Evolutionary conservation across 2,888 invertebrate genomes (phyloP), one percentile per base, ranked within the genome.

Genomic region (Empis stercorea): DNA sequence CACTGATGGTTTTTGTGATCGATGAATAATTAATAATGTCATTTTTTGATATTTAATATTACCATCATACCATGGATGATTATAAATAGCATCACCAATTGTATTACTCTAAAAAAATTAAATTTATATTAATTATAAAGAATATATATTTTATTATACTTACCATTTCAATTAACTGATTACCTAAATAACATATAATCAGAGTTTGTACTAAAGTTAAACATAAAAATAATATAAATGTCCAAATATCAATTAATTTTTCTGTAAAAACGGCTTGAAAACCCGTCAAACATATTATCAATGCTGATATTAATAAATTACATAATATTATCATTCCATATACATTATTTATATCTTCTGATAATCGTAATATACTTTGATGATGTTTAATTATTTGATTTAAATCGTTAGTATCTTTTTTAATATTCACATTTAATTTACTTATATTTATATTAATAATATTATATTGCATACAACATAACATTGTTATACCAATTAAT

Each of bases 391-490:
- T 32, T 13, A 32, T 32, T 32, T 5, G 4, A 3, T 5, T 5
- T 32, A 32, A 32, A 3, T 32, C 32, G 3, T 13, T 4, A 32
- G 7, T 32, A 32, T 13, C 32, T 3, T 32, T n/a, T n/a, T n/a
- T n/a, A n/a, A n/a, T n/a, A n/a, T n/a, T 32, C 7, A 4, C 32
- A 5, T 32, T 32, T 9, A 20, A 20, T 20, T 20, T 20, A 20
- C 20, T 20, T 4, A 20, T 20, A 20, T 5, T 20, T 3, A 20
- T 20, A 4, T 20, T 13, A 10, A 41, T 27, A 30, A 15, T 10
- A 41, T 49, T 23, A 37, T 44, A 49, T n/a, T 49, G 49, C 49
- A 49, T 49, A 37, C 30, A 30, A 42, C 46, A 37, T 49, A 44
- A 44, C 15, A 40, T 42, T 2, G 40, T 17, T 4, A 37, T 17